Evolutionary conservation across 2,113 vertebrate species (phyloP).

Genomic region (Felis chaus): DNA sequence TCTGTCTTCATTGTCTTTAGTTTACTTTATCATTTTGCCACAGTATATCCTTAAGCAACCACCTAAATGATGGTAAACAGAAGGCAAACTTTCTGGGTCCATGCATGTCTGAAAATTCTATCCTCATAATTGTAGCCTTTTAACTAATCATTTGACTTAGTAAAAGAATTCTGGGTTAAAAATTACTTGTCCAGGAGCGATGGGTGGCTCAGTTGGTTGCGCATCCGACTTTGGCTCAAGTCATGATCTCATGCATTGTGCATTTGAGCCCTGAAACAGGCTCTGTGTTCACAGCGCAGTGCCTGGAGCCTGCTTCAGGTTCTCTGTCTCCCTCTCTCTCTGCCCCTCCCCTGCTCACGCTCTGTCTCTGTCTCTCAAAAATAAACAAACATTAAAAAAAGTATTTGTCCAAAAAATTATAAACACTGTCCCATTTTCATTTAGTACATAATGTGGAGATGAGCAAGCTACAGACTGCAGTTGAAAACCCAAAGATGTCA

Average conservation of each 20-base stretch:
- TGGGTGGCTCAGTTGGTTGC: too few relatives aligned
- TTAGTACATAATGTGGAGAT: neutral
- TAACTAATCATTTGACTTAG: neutral
- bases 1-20: neutral
- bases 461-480: neutral
- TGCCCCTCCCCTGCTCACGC: too few relatives aligned
- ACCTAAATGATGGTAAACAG: neutral
- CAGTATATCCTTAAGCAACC: neutral
- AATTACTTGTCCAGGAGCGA: neutral
- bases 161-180: neutral
- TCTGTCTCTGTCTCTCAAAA: too few relatives aligned
- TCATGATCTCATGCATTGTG: too few relatives aligned
- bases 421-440: neutral
- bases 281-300: too few relatives aligned
- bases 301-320: too few relatives aligned
- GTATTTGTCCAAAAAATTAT: conserved; percentile 16
- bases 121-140: neutral
- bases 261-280: too few relatives aligned
- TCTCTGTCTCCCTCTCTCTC: too few relatives aligned
- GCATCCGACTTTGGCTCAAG: too few relatives aligned
- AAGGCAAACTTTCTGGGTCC: neutral
- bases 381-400: neutral
- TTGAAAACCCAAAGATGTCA: neutral
- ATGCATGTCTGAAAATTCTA: neutral
- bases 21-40: neutral